phyloP scores from a whole-genome alignment of 2,888 invertebrate species.

The Brachyptera risi region DNA sequence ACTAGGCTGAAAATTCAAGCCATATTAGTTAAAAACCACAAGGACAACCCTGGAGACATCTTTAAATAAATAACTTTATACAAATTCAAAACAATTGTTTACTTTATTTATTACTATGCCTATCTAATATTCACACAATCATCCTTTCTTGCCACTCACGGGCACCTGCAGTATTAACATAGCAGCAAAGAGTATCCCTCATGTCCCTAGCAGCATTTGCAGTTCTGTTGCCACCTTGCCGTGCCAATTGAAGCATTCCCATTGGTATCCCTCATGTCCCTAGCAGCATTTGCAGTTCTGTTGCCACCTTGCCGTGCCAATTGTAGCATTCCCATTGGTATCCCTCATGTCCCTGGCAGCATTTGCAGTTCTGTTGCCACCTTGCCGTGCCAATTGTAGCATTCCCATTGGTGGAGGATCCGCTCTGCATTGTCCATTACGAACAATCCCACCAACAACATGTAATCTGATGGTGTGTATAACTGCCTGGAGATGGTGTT shows the following conservation, averaged over 20 bases:
- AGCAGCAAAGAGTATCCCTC: not conserved
- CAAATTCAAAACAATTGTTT: no score
- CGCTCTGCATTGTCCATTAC: not conserved
- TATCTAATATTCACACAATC: conserved; percentile 1
- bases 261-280: not conserved
- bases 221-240: no score
- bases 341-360: not conserved
- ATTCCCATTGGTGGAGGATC: not conserved
- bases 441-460: not conserved
- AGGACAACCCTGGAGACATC: no score
- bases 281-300: not conserved
- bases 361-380: not conserved
- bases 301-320: no score
- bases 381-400: no score
- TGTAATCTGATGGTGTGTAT: no score
- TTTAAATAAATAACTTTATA: no score
- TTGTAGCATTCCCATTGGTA: not conserved
- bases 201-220: not conserved
- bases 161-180: not conserved
- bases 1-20: no score
- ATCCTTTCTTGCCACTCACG: not conserved
- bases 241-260: not conserved
- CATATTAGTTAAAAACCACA: no score
- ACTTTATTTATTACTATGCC: no score
- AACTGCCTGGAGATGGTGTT: not conserved